A percentile compares a stretch with the other conserved stretches of the same genome.
Evolutionary conservation across 2,888 invertebrate genomes (phyloP).

Genomic region (Orthonevra nobilis): DNA sequence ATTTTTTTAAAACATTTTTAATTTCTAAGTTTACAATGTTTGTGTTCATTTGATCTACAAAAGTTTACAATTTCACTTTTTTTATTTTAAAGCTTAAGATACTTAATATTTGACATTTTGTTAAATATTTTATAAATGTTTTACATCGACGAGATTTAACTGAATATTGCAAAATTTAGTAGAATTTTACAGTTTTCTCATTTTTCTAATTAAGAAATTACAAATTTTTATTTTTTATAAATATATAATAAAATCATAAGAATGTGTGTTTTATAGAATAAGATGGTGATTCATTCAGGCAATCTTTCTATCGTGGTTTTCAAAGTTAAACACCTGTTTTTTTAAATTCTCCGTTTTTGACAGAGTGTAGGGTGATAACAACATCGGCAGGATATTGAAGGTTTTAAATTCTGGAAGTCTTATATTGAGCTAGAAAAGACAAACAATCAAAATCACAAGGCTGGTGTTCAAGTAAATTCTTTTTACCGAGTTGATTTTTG

Average conservation of each 20-base stretch:
- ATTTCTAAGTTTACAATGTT: constrained; percentile 48
- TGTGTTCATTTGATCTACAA: constrained; percentile 57
- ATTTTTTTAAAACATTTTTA: constrained; percentile 38
- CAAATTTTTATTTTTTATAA: too few species aligned
- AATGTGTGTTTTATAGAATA: constrained; percentile 8
- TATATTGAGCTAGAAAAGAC: constrained; percentile 75
- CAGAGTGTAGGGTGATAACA: constrained; percentile 78
- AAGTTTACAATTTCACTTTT: constrained; percentile 54
- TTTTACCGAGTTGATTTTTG: constrained; percentile 73
- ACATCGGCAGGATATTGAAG: constrained; percentile 76
- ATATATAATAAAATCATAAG: constrained; percentile 65
- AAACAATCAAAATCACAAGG: too few species aligned
- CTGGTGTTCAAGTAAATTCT: background rate
- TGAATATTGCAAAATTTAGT: constrained; percentile 14
- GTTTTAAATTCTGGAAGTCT: constrained; percentile 77
- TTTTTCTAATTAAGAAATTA: constrained; percentile 20
- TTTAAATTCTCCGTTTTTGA: constrained; percentile 79
- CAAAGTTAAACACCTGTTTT: constrained; percentile 77
- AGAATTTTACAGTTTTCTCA: background rate
- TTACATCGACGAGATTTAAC: constrained; percentile 31
- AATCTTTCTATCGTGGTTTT: constrained; percentile 78
- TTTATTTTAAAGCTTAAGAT: constrained; percentile 4
- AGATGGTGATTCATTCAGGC: constrained; percentile 72
- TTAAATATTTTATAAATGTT: constrained; percentile 16
- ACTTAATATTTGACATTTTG: constrained; percentile 45